Conservation (phyloP, 1,140 invertebrate genomes). For the Octopus bimaculoides region DNA sequence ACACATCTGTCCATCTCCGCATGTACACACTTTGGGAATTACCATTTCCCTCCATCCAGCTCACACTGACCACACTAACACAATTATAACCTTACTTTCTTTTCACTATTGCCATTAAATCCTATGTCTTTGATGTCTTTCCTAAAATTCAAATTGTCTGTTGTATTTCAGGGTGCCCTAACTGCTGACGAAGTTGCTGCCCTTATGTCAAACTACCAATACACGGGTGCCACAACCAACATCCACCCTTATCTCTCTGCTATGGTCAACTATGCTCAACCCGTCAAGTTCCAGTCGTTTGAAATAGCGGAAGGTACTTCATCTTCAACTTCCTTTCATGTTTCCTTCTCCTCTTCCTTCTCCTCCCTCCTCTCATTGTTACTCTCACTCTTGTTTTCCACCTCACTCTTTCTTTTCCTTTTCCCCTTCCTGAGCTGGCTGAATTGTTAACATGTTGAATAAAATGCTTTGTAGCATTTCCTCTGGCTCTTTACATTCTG, state of each 20-base stretch:
- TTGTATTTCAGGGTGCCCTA: constrained; percentile 45
- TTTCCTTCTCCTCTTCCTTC: not conserved
- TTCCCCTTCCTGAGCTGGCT: not conserved
- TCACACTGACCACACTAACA: too few relatives aligned
- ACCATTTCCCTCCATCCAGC: too few relatives aligned
- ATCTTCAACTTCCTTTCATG: not conserved
- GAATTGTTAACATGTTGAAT: too few relatives aligned
- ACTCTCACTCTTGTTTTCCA: not conserved
- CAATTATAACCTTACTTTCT: too few relatives aligned
- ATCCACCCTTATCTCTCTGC: constrained; percentile 98
- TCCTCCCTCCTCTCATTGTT: not conserved
- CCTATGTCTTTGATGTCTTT: too few relatives aligned
- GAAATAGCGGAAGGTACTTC: constrained; percentile 87
- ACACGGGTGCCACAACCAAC: constrained; percentile 96
- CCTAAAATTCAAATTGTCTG: too few relatives aligned
- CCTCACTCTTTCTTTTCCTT: not conserved
- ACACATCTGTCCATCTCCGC: too few relatives aligned
- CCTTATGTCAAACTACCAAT: constrained; percentile 67
- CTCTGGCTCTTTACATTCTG: too few relatives aligned
- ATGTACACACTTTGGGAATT: too few relatives aligned
- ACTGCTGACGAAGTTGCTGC: constrained; percentile 65
- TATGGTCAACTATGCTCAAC: constrained; percentile 99
- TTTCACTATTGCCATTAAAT: too few relatives aligned
- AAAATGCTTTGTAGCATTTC: too few relatives aligned
- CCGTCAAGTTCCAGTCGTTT: constrained; percentile 98